Evolutionary conservation across 2,113 vertebrate species (phyloP).

Genomic region (Microcebus ravelobensis): DNA sequence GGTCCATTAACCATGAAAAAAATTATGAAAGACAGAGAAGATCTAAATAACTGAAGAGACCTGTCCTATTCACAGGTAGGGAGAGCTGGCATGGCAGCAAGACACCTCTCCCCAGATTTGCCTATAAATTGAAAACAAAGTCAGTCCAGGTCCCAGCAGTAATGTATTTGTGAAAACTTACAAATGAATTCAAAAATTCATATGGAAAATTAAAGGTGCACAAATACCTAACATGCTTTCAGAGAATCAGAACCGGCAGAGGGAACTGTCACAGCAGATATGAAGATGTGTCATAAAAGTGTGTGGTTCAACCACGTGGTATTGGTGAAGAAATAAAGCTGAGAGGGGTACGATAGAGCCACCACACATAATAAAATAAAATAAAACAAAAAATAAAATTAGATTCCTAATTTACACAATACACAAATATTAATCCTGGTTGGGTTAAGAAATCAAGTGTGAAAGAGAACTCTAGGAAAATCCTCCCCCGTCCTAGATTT

Average conservation of each 20-base stretch:
- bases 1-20: not conserved
- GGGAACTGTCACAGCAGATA: too few species aligned
- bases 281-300: not conserved
- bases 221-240: not conserved
- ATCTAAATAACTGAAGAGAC: not conserved
- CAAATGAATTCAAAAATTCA: not conserved
- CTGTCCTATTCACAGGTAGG: not conserved
- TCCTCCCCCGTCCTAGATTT: not conserved
- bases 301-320: accelerated
- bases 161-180: not conserved
- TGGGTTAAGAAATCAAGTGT: not conserved
- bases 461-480: not conserved
- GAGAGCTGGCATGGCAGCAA: accelerated
- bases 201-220: not conserved
- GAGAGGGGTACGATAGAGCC: accelerated
- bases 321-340: not conserved
- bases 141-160: not conserved
- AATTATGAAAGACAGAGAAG: not conserved
- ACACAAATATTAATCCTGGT: not conserved
- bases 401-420: not conserved
- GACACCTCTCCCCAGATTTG: not conserved
- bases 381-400: not conserved
- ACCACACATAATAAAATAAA: accelerated
- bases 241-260: not conserved
- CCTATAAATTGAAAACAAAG: not conserved